These are phyloP conservation scores for Thalassarche chlororhynchos DNA, from an alignment of 2,113 vertebrate species.

Conservation along the genomic window DNA sequence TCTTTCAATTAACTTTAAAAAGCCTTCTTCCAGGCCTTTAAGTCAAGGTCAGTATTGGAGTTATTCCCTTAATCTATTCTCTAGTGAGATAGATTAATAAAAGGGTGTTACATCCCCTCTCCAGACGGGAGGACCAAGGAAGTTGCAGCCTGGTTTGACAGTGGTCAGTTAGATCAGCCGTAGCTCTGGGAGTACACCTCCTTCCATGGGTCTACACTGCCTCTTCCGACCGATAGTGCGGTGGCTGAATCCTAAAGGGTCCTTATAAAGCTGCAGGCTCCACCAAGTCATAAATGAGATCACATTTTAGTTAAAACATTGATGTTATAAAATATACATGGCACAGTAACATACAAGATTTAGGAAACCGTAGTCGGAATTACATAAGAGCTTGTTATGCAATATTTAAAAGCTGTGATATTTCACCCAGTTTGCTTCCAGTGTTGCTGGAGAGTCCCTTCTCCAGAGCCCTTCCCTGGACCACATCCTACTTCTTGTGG, in stretches of 20 bases:
- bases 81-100: neutral
- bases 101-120: neutral
- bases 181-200: neutral
- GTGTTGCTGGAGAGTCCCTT: neutral
- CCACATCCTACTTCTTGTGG: neutral
- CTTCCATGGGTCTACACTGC: neutral
- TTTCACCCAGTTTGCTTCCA: neutral
- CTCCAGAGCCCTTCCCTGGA: neutral
- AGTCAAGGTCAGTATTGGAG: neutral
- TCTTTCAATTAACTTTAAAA: neutral
- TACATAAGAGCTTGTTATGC: neutral
- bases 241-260: neutral
- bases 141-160: neutral
- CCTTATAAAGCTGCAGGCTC: neutral
- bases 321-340: neutral
- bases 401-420: neutral
- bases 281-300: neutral
- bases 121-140: neutral
- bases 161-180: neutral
- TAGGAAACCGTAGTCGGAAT: neutral
- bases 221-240: rapidly evolving
- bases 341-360: neutral
- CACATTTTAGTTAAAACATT: neutral
- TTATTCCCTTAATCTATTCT: neutral
- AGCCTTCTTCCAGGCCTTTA: neutral